Percentiles rank a stretch among this genome's conserved stretches.
These are phyloP conservation scores for Eupsittula cactorum DNA, from an alignment of 2,113 vertebrate species.

Conservation along the genomic window DNA sequence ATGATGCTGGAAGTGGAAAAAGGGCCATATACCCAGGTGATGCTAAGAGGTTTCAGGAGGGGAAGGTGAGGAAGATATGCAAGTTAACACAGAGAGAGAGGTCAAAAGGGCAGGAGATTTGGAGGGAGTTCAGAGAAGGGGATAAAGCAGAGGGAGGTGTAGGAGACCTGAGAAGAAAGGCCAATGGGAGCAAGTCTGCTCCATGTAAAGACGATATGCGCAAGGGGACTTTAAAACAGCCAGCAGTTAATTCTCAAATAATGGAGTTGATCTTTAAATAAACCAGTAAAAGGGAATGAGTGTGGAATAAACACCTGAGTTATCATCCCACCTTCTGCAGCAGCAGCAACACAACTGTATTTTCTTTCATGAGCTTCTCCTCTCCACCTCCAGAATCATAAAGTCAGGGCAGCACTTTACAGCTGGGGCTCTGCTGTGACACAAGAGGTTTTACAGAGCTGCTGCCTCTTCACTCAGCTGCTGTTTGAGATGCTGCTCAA, in stretches of 20 bases:
- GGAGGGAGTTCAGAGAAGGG: neutral
- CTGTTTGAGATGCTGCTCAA: neutral
- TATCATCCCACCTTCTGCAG: neutral
- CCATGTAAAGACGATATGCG: fast-evolving
- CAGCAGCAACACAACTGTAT: neutral
- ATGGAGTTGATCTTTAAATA: neutral
- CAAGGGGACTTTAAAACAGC: neutral
- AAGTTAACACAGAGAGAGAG: neutral
- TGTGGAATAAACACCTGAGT: neutral
- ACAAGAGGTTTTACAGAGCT: neutral
- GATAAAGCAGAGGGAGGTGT: neutral
- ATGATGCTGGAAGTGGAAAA: neutral
- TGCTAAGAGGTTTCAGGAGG: neutral
- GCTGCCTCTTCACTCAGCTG: neutral
- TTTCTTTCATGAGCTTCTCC: neutral
- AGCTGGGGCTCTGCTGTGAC: neutral
- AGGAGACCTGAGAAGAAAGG: neutral
- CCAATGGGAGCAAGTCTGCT: neutral
- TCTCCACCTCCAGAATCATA: neutral
- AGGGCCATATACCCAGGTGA: neutral
- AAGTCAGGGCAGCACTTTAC: neutral
- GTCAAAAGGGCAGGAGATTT: neutral
- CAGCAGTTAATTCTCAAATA: neutral
- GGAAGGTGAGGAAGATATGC: neutral
- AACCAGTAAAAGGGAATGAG: neutral